Evolutionary conservation across 2,797 vertebrate genomes (phyloP).

Genomic region (Vipera latastei): DNA sequence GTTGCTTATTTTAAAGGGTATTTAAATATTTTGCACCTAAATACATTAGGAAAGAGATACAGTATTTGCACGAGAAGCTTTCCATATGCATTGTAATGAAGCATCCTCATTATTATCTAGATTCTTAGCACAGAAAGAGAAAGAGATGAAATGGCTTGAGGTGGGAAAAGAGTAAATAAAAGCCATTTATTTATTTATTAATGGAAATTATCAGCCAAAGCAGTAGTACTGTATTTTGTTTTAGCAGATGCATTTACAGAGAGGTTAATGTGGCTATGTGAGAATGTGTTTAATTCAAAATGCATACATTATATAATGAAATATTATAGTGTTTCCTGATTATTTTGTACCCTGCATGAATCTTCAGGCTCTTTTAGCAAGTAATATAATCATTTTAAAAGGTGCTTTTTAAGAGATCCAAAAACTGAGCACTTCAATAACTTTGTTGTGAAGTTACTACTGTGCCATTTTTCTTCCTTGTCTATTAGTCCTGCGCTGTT

Average conservation of each 20-base stretch:
- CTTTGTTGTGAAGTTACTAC: not conserved
- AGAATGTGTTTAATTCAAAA: not conserved
- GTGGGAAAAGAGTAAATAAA: not conserved
- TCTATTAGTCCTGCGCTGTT: not conserved
- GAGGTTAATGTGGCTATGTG: not conserved
- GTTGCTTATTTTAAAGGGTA: constrained; percentile 65
- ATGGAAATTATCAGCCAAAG: not conserved
- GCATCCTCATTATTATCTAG: constrained; percentile 37
- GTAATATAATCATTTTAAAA: not conserved
- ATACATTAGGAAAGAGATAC: constrained; percentile 52
- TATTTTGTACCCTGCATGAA: not conserved
- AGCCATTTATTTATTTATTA: not conserved
- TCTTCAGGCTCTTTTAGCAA: not conserved
- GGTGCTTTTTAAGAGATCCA: not conserved
- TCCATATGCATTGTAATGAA: not conserved
- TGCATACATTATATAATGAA: not conserved
- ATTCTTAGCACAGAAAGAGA: not conserved
- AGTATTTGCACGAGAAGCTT: constrained; percentile 42
- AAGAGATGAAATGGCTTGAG: not conserved
- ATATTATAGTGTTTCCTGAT: not conserved
- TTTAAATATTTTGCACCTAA: constrained; percentile 67
- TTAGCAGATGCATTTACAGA: not conserved
- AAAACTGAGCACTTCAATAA: not conserved
- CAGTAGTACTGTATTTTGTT: not conserved
- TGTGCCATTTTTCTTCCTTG: not conserved